phyloP scores from a whole-genome alignment of 2,888 invertebrate species.

The Athetis lepigone region DNA sequence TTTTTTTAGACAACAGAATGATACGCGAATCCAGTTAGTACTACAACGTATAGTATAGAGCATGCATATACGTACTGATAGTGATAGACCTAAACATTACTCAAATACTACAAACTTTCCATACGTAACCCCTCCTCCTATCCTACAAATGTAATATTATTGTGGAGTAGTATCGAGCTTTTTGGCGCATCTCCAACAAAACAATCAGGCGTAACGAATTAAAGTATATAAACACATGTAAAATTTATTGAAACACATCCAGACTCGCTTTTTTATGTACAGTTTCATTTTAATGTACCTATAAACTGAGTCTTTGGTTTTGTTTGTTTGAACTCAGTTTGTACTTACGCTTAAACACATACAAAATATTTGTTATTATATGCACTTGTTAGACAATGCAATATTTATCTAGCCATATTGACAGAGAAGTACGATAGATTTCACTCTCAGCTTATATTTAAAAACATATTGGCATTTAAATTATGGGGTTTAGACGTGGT shows the following conservation, averaged over 20 bases:
- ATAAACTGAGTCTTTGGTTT: conserved; percentile 65
- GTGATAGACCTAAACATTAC: conserved; percentile 45
- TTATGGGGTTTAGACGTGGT: conserved; percentile 39
- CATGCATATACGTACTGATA: conserved; percentile 3
- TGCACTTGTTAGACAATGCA: conserved; percentile 48
- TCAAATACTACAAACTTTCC: conserved; percentile 57
- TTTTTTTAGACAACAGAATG: conserved; percentile 2
- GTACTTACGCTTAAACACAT: conserved; percentile 38
- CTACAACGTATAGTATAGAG: background rate
- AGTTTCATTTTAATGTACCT: conserved; percentile 73
- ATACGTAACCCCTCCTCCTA: conserved; percentile 47
- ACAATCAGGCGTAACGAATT: conserved; percentile 82
- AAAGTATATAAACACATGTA: conserved; percentile 77
- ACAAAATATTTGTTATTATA: conserved; percentile 32
- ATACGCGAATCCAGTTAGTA: conserved; percentile 1
- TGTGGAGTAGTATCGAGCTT: conserved; percentile 69
- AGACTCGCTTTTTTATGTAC: conserved; percentile 77
- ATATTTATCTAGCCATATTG: conserved; percentile 42
- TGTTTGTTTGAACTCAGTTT: conserved; percentile 71
- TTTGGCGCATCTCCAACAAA: conserved; percentile 85
- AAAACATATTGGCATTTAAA: conserved; percentile 54
- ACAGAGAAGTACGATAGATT: conserved; percentile 46
- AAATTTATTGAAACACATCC: conserved; percentile 79
- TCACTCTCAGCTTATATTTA: conserved; percentile 41
- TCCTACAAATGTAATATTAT: conserved; percentile 54